A percentile compares a stretch with the other conserved stretches of the same genome.
Evolutionary conservation across 2,797 vertebrate species (phyloP).

Genomic region (Alectoris magna): DNA sequence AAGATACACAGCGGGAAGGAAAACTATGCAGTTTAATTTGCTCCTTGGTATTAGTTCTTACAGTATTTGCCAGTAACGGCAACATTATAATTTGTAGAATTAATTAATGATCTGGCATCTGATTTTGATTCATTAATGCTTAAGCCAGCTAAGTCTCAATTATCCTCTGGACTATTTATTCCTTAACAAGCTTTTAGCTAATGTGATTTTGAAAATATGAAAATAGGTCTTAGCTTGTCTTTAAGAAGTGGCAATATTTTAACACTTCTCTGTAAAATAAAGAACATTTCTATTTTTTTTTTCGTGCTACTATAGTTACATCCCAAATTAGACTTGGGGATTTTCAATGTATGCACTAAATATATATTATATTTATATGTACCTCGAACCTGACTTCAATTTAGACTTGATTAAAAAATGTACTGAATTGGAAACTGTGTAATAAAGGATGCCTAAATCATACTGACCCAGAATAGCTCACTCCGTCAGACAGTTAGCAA

Average conservation of each 20-base stretch:
- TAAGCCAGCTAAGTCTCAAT: conserved; percentile 77
- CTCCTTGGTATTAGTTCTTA: conserved; percentile 60
- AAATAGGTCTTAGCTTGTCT: conserved; percentile 67
- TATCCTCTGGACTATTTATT: conserved; percentile 76
- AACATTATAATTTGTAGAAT: conserved; percentile 77
- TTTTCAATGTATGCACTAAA: conserved; percentile 43
- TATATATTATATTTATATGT: conserved; percentile 57
- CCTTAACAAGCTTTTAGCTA: conserved; percentile 76
- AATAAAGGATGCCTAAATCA: conserved; percentile 72
- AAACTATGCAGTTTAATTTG: conserved; percentile 60
- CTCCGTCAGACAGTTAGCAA: conserved; percentile 70
- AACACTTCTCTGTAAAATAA: conserved; percentile 44
- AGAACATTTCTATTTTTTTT: conserved; percentile 1
- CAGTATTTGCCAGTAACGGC: conserved; percentile 59
- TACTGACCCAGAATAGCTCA: conserved; percentile 69
- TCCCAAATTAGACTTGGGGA: conserved; percentile 42
- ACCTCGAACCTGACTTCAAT: conserved; percentile 67
- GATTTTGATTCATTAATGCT: conserved; percentile 77
- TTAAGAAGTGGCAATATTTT: conserved; percentile 52
- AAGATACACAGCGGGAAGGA: background rate
- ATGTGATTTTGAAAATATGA: conserved; percentile 66
- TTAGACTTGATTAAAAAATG: conserved; percentile 74
- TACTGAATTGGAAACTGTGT: conserved; percentile 70
- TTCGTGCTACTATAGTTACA: conserved; percentile 12
- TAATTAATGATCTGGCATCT: conserved; percentile 78